Conservation (phyloP, 2,888 invertebrate species). For the Cephus pygmeus region DNA sequence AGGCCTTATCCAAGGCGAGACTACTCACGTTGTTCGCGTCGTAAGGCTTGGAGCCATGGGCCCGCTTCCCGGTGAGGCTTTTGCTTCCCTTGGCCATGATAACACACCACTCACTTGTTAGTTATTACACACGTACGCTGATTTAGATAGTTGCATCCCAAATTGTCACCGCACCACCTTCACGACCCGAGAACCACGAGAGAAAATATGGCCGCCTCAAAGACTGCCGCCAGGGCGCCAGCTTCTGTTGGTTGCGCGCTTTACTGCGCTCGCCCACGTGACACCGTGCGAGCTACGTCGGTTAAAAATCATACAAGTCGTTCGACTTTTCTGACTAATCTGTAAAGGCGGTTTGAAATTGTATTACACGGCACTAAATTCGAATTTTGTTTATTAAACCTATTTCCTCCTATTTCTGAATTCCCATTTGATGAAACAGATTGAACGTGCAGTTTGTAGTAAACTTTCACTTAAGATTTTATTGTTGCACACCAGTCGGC, state of each 20-base stretch:
- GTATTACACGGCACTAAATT: neutral
- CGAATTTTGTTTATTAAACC: neutral
- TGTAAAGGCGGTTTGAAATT: neutral
- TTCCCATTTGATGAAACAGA: neutral
- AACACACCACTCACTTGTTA: constrained; percentile 24
- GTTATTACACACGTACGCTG: constrained; percentile 33
- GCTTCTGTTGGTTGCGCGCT: constrained; percentile 1
- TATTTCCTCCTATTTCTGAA: neutral
- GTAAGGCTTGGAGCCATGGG: constrained; percentile 64
- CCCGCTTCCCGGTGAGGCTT: constrained; percentile 57
- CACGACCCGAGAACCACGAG: constrained; percentile 54
- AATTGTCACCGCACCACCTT: constrained; percentile 54
- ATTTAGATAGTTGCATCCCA: constrained; percentile 55
- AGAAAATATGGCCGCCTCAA: constrained; percentile 59
- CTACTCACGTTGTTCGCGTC: constrained; percentile 68
- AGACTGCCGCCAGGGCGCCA: constrained; percentile 47
- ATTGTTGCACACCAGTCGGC: neutral
- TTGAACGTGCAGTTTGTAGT: neutral
- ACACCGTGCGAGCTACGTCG: neutral
- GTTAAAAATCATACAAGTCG: neutral
- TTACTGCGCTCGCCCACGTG: neutral
- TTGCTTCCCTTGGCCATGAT: constrained; percentile 63
- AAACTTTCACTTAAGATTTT: neutral
- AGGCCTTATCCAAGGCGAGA: constrained; percentile 26
- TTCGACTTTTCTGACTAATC: neutral